Evolutionary conservation across 2,113 vertebrate genomes (phyloP).

Genomic region (Nesoenas mayeri): DNA sequence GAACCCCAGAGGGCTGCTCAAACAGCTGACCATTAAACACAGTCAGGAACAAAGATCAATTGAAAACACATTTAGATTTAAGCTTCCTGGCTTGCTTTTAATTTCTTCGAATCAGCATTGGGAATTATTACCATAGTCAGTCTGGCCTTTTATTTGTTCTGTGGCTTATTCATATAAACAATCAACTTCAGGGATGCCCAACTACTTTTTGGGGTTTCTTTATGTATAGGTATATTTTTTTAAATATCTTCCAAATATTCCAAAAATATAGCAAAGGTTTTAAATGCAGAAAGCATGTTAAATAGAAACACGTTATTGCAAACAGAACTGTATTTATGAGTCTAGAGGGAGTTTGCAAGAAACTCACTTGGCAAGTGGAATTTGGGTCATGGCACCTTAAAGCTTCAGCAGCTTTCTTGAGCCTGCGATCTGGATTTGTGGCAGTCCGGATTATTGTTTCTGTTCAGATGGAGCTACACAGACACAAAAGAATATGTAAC

Average conservation of each 20-base stretch:
- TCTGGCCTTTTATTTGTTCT: neutral
- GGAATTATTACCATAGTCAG: neutral
- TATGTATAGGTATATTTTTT: neutral
- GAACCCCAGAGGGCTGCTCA: conserved; percentile 16
- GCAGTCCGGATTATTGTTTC: neutral
- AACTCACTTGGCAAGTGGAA: neutral
- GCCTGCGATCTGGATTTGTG: neutral
- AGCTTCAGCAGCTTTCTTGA: conserved; percentile 16
- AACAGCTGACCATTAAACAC: conserved; percentile 29
- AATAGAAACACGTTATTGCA: neutral
- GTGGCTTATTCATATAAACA: neutral
- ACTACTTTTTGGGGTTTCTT: neutral
- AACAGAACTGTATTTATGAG: neutral
- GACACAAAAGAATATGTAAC: neutral
- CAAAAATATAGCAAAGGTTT: neutral
- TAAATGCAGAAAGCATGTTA: conserved; percentile 1
- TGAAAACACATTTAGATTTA: conserved; percentile 57
- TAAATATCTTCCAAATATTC: neutral
- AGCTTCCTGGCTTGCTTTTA: conserved; percentile 49
- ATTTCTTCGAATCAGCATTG: conserved; percentile 28
- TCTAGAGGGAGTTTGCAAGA: neutral
- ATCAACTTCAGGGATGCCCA: neutral
- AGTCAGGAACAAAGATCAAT: conserved; percentile 38
- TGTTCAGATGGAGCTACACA: neutral
- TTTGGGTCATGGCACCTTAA: neutral